Evolutionary conservation across 2,797 vertebrate species (phyloP).

Genomic region (Cynodonichthys magdalenae): DNA sequence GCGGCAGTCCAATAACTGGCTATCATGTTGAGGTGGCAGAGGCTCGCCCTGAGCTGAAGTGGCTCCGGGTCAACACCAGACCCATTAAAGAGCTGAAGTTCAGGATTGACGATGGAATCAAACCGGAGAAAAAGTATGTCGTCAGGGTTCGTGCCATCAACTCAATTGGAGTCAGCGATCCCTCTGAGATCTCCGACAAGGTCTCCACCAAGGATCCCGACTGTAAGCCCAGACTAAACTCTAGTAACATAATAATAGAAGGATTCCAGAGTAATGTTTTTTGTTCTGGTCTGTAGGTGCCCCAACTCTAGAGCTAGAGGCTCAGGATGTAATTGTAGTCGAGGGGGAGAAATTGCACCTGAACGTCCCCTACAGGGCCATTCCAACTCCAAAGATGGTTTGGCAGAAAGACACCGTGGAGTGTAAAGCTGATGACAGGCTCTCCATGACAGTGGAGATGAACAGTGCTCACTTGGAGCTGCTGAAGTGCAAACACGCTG

Average conservation of each 20-base stretch:
- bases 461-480: constrained; percentile 88
- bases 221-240: constrained; percentile 78
- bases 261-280: not conserved
- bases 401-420: constrained; percentile 94
- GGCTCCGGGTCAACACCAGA: constrained; percentile 94
- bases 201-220: constrained; percentile 96
- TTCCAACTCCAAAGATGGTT: constrained; percentile 90
- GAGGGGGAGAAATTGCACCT: constrained; percentile 94
- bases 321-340: constrained; percentile 89
- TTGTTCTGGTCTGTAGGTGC: constrained; percentile 78
- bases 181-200: constrained; percentile 94
- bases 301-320: constrained; percentile 89
- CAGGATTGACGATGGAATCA: constrained; percentile 93
- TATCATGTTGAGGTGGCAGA: constrained; percentile 97
- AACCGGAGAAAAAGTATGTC: constrained; percentile 97
- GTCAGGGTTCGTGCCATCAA: constrained; percentile 96
- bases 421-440: constrained; percentile 86
- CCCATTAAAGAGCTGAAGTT: constrained; percentile 93
- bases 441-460: constrained; percentile 90
- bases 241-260: not conserved
- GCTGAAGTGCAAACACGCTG: constrained; percentile 85
- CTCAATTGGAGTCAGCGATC: constrained; percentile 91
- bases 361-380: constrained; percentile 90
- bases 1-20: constrained; percentile 92
- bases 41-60: constrained; percentile 94